Evolutionary conservation across 2,888 invertebrate genomes (phyloP), one percentile per base, ranked within the genome.

Genomic region (Caenorhabditis sp.): DNA sequence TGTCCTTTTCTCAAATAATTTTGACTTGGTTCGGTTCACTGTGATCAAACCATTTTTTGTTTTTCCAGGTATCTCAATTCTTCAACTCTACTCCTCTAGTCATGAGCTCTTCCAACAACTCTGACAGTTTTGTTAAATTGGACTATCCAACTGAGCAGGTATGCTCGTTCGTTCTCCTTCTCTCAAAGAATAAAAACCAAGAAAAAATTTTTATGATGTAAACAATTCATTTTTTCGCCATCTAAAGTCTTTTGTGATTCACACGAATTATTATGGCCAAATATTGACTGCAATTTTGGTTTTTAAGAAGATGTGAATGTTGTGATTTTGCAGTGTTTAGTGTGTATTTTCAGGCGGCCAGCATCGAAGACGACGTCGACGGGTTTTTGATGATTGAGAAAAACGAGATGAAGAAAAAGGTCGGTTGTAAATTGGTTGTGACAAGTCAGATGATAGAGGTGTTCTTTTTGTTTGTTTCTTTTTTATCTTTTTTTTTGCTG

Each of bases 31-130:
- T n/a, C n/a, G n/a, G n/a, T n/a, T n/a, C n/a, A n/a, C n/a, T n/a
- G n/a, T n/a, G n/a, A n/a, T n/a, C n/a, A n/a, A n/a, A n/a, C n/a
- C n/a, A n/a, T n/a, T n/a, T n/a, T n/a, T 31, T 58, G 10, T 43
- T 62, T 5, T 67, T 67, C 23, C 65, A 73, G 73, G 73, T 69
- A 17, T 73, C 73, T 23, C 73, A 73, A 20, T 73, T 62, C 60
- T 59, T 73, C 57, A 62, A 61, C 49, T 59, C 68, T 50, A 31
- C 31, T 7, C 58, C 63, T 31, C 56, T 10, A 23, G 21, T 12
- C 21, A 23, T 43, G 43, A 43, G 43, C 17, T 43, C 43, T 10
- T 43, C 43, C 5, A 43, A 43, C 43, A 43, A 43, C 14, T 12
- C 43, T 3, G 43, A 43, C 17, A 43, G 43, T 43, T 43, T 43